These are phyloP conservation scores for Pseudocheirus occidentalis DNA, from an alignment of 2,797 vertebrate genomes.

Conservation along the genomic window DNA sequence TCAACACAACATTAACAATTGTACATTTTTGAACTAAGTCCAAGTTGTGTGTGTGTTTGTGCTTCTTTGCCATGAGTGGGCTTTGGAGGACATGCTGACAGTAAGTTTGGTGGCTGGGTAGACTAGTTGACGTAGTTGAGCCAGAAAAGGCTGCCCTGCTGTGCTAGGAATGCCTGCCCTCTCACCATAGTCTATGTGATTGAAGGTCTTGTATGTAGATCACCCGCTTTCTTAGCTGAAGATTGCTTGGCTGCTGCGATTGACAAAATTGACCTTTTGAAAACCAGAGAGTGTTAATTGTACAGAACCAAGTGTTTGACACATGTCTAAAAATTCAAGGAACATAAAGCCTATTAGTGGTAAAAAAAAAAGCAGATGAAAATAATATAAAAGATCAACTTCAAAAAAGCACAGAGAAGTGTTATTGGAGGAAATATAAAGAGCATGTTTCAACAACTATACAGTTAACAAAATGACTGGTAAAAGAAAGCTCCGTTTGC, in stretches of 20 bases:
- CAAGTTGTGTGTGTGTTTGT: slow-evolving; percentile 66
- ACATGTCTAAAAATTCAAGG: slow-evolving; percentile 22
- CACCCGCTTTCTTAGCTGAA: slow-evolving; percentile 54
- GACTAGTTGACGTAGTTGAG: slow-evolving; percentile 13
- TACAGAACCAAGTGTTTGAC: slow-evolving; percentile 48
- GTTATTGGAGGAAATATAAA: not conserved
- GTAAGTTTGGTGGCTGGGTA: slow-evolving; percentile 57
- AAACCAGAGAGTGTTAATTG: slow-evolving; percentile 48
- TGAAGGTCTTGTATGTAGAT: slow-evolving; percentile 29
- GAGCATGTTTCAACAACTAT: not conserved
- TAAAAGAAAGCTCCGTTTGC: slow-evolving; percentile 59
- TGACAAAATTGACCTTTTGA: slow-evolving; percentile 61
- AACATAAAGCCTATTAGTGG: not conserved
- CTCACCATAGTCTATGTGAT: slow-evolving; percentile 44
- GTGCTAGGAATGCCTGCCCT: slow-evolving; percentile 16
- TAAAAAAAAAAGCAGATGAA: not conserved
- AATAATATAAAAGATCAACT: not conserved
- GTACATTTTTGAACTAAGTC: slow-evolving; percentile 39
- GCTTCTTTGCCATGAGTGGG: slow-evolving; percentile 68
- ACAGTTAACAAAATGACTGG: slow-evolving; percentile 35
- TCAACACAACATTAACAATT: not conserved
- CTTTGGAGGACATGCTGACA: slow-evolving; percentile 67
- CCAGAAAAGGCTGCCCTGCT: not conserved
- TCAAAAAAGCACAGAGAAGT: not conserved
- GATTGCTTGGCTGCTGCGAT: slow-evolving; percentile 49